These are phyloP conservation scores for Tylochromis polylepis DNA, from an alignment of 2,113 vertebrate genomes.

Conservation along the genomic window DNA sequence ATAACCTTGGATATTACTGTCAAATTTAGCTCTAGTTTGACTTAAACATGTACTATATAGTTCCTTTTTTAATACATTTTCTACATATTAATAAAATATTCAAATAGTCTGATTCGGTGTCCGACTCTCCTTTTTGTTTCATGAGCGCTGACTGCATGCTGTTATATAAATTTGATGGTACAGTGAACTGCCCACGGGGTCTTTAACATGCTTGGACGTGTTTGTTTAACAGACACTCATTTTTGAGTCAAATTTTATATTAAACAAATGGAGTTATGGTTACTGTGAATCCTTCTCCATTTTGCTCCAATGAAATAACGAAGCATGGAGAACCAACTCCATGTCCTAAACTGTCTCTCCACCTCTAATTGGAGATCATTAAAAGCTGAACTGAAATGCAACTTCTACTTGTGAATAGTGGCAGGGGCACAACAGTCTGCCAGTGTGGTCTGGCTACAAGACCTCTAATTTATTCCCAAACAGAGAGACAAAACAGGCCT, in stretches of 20 bases:
- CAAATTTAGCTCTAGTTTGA: constrained; percentile 91
- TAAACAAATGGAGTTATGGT: background rate
- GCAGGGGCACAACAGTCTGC: background rate
- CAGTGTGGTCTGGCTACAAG: background rate
- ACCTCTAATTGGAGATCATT: constrained; percentile 35
- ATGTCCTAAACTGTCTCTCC: background rate
- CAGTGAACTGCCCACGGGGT: background rate
- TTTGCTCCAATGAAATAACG: background rate
- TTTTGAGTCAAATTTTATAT: background rate
- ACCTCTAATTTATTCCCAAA: background rate
- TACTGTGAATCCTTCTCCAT: background rate
- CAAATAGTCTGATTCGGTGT: constrained; percentile 64
- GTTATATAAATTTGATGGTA: background rate
- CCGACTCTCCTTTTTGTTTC: background rate
- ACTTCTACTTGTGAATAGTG: background rate
- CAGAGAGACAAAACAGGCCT: background rate
- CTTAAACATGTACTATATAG: constrained; percentile 94
- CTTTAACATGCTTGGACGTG: background rate
- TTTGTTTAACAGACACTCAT: background rate
- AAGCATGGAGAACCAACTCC: background rate
- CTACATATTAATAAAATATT: constrained; percentile 99
- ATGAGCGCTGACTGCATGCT: background rate
- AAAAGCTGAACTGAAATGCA: constrained; percentile 1
- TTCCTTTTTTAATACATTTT: constrained; percentile 99
- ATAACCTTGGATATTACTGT: constrained; percentile 81